Percentiles rank a stretch among this genome's conserved stretches.
These are phyloP conservation scores for Lobophora halterata DNA, from an alignment of 2,888 invertebrate species.

Conservation along the genomic window DNA sequence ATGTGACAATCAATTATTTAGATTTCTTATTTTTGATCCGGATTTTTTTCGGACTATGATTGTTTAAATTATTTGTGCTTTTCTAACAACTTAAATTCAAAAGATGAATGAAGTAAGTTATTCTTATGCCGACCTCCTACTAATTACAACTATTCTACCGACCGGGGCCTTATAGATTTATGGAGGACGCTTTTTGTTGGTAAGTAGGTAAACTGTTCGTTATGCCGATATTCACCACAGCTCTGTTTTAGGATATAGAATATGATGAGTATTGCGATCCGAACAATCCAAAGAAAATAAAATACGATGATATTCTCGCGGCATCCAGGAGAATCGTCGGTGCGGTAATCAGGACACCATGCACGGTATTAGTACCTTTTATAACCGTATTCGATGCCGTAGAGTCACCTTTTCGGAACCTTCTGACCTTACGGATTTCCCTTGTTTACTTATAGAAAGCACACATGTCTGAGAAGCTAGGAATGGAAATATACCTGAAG, in stretches of 20 bases:
- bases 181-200: too few species aligned
- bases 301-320: slow-evolving; percentile 83
- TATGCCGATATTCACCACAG: too few species aligned
- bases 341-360: slow-evolving; percentile 83
- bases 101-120: slow-evolving; percentile 27
- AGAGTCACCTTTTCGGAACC: too few species aligned
- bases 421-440: background rate
- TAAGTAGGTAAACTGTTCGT: too few species aligned
- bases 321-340: slow-evolving; percentile 84
- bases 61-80: slow-evolving; percentile 9
- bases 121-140: too few species aligned
- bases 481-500: slow-evolving; percentile 94
- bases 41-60: slow-evolving; percentile 5
- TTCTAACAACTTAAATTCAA: slow-evolving; percentile 3
- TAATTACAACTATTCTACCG: too few species aligned
- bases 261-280: slow-evolving; percentile 67
- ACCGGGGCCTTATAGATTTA: too few species aligned
- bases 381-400: too few species aligned
- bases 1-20: slow-evolving; percentile 4
- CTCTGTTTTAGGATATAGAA: slow-evolving; percentile 47
- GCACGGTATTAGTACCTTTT: slow-evolving; percentile 51
- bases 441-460: slow-evolving; percentile 82
- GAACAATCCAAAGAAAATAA: slow-evolving; percentile 68
- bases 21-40: background rate
- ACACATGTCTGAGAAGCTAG: slow-evolving; percentile 86